Percentiles rank a stretch among this genome's conserved stretches.
Conservation (phyloP, 2,888 invertebrate species). For the Apamea anceps region DNA sequence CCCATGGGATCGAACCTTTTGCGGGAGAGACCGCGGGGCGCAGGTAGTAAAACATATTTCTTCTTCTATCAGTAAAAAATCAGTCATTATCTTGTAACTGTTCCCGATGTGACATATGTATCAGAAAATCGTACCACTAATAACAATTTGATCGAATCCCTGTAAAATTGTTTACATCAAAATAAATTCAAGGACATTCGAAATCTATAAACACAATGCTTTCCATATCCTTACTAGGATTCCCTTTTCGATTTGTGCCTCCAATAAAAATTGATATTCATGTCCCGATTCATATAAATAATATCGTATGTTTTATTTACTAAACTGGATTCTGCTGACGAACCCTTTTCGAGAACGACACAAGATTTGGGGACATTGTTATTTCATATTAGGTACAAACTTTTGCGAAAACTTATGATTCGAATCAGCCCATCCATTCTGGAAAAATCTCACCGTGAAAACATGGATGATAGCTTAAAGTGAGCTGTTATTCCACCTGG, state of each 20-base stretch:
- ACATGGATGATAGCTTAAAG: too few species aligned
- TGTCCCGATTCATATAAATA: slow-evolving; percentile 54
- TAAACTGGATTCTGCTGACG: slow-evolving; percentile 51
- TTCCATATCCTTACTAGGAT: slow-evolving; percentile 5
- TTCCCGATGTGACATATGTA: background rate
- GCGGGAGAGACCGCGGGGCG: too few species aligned
- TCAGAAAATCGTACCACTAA: background rate
- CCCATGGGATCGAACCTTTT: too few species aligned
- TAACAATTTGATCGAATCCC: background rate
- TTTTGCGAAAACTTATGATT: slow-evolving; percentile 7
- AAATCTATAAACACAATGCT: slow-evolving; percentile 26
- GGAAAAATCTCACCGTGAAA: too few species aligned
- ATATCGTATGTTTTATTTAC: slow-evolving; percentile 65
- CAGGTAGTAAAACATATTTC: background rate
- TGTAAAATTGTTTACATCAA: slow-evolving; percentile 1
- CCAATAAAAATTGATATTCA: slow-evolving; percentile 57
- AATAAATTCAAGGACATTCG: slow-evolving; percentile 18
- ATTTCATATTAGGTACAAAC: slow-evolving; percentile 20
- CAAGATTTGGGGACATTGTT: slow-evolving; percentile 45
- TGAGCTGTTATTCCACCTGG: too few species aligned
- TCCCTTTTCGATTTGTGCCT: slow-evolving; percentile 22
- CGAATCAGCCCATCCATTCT: background rate
- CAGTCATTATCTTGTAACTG: background rate
- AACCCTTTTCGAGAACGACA: slow-evolving; percentile 48
- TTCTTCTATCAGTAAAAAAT: background rate